A percentile compares a stretch with the other conserved stretches of the same genome.
Conservation (phyloP, 2,888 invertebrate species). For the Epiperipatus broadwayi region DNA sequence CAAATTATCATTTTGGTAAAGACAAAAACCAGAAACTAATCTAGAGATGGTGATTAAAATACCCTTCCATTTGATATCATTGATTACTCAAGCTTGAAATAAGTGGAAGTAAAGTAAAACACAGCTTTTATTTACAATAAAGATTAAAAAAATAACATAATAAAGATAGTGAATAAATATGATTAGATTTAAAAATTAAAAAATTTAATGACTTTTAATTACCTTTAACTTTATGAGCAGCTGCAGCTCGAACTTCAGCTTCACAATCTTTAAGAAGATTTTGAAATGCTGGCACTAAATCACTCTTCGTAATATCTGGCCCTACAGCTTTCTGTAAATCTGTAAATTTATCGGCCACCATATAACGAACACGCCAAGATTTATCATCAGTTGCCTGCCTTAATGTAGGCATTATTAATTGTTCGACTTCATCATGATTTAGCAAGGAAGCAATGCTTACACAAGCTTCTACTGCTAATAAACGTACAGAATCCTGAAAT, state of each 20-base stretch:
- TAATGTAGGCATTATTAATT: constrained; percentile 85
- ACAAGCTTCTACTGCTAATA: constrained; percentile 90
- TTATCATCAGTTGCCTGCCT: constrained; percentile 65
- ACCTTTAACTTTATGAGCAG: constrained; percentile 74
- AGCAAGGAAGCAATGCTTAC: constrained; percentile 76
- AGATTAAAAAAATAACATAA: no score
- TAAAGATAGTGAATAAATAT: no score
- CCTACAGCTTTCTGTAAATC: constrained; percentile 80
- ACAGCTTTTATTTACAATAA: no score
- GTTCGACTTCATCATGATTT: constrained; percentile 62
- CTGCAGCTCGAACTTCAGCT: constrained; percentile 92
- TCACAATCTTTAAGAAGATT: constrained; percentile 88
- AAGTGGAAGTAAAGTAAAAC: no score
- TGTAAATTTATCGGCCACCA: constrained; percentile 40
- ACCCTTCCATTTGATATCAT: no score
- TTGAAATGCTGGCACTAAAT: constrained; percentile 76
- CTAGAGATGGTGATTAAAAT: no score
- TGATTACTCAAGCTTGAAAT: no score
- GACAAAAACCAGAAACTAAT: no score
- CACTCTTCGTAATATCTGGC: constrained; percentile 79
- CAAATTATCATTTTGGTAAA: no score
- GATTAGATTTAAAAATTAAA: no score
- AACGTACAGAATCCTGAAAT: constrained; percentile 68
- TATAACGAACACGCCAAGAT: constrained; percentile 42
- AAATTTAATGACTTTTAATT: no score